These are phyloP conservation scores for Allygus modestus DNA, from an alignment of 2,888 invertebrate genomes.

Conservation along the genomic window DNA sequence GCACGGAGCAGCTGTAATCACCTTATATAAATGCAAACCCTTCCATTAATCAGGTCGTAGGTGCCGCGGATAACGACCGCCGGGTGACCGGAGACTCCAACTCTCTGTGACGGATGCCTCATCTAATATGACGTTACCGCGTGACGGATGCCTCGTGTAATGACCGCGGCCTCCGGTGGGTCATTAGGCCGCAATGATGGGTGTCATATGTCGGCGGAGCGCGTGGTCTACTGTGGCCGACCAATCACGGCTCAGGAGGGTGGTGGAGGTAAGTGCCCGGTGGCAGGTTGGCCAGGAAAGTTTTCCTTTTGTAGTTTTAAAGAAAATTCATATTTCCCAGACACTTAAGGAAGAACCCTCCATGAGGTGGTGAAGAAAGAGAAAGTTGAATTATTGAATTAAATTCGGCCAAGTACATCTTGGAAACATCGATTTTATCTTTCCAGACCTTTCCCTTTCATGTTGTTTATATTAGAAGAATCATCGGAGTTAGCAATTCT, in stretches of 20 bases:
- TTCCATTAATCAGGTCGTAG: background rate
- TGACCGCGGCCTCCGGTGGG: background rate
- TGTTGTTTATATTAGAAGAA: too few species aligned
- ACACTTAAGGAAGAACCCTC: too few species aligned
- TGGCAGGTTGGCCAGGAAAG: too few species aligned
- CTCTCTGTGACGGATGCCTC: background rate
- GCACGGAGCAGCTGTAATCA: background rate
- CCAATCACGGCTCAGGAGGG: background rate
- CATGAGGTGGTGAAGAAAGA: too few species aligned
- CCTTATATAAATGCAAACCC: conserved; percentile 28
- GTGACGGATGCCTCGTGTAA: background rate
- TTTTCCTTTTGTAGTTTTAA: too few species aligned
- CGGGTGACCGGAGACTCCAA: background rate
- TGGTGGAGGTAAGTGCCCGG: background rate
- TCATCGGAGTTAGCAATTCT: too few species aligned
- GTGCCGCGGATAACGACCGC: background rate
- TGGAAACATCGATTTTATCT: too few species aligned
- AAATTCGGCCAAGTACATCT: too few species aligned
- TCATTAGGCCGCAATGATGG: background rate
- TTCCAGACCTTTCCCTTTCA: too few species aligned
- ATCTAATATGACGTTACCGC: background rate
- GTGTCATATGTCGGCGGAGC: background rate
- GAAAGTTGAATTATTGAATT: too few species aligned
- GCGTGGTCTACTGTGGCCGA: background rate
- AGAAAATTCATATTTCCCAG: too few species aligned